Evolutionary conservation across 1,140 invertebrate genomes (phyloP).

Genomic region (Brachionus asplanchnoidis): DNA sequence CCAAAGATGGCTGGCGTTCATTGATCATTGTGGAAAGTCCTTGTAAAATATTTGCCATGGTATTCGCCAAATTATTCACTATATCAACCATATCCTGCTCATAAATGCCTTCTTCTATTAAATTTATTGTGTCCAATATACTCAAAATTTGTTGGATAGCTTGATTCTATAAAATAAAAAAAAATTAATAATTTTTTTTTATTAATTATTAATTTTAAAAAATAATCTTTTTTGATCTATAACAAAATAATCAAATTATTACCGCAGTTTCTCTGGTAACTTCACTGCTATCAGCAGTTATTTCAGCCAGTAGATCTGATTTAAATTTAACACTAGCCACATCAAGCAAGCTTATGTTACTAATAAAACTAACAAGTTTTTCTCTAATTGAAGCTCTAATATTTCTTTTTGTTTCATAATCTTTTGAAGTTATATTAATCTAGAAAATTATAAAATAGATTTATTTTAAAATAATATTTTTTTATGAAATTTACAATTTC

Average conservation of each 20-base stretch:
- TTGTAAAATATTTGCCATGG: not conserved
- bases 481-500: not conserved
- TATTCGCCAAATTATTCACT: not conserved
- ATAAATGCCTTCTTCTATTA: not conserved
- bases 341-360: slow-evolving; percentile 3
- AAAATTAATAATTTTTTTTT: not conserved
- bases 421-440: not conserved
- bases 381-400: not conserved
- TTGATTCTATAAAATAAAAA: not conserved
- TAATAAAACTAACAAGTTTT: not conserved
- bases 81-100: not conserved
- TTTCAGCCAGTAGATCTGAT: not conserved
- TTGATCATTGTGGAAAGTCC: not conserved
- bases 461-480: not conserved
- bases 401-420: slow-evolving; percentile 30
- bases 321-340: slow-evolving; percentile 29
- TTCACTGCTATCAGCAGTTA: slow-evolving; percentile 7
- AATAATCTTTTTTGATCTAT: not conserved
- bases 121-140: not conserved
- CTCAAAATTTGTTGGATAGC: not conserved
- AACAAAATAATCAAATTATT: not conserved
- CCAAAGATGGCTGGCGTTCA: slow-evolving; percentile 5
- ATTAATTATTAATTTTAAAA: not conserved
- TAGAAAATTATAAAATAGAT: not conserved
- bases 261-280: not conserved